Evolutionary conservation across 2,888 invertebrate genomes (phyloP), one percentile per base, ranked within the genome.

Genomic region (Tromatobia lineatoria): DNA sequence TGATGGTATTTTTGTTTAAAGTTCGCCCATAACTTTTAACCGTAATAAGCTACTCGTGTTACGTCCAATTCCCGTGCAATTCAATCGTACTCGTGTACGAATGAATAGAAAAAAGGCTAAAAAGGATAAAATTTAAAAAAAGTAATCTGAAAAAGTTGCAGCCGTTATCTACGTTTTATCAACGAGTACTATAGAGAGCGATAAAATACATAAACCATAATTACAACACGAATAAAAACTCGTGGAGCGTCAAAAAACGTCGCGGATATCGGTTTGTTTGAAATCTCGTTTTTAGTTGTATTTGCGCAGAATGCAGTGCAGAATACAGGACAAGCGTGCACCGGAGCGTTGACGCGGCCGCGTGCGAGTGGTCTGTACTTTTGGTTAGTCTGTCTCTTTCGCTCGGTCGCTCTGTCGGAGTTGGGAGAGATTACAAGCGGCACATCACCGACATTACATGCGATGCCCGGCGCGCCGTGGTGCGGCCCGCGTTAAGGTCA

Each of bases 401-500:
- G 34, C 77, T 69, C 25, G 25, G 42, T 47, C 67, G 25, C 15
- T 42, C 42, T 20, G 66, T 61, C 52, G 66, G 67, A 64, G 70
- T 70, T 50, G 75, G 64, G 54, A 61, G 75, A 70, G 61, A 71
- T 45, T 69, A 66, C 67, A 38, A 54, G 61, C 59, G 38, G 74
- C 74, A 34, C 81, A 71, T 70, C 71, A 61, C 66, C 67, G 67
- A 42, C 73, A 69, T 78, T 78, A 73, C 78, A 61, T 78, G 67
- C 78, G 45, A 64, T 52, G 73, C 59, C 57, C 67, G 57, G 74
- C 80, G 73, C 83, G 52, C 69, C 79, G 73, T 80, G 80, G 88
- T 88, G 88, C 79, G 73, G 78, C 78, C 76, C 75, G 80, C 88
- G 88, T 81, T 91, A 92, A 91, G 93, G 93, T 93, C 93, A 92